Conservation (phyloP, 2,888 invertebrate genomes). For the Morinoia aosen region DNA sequence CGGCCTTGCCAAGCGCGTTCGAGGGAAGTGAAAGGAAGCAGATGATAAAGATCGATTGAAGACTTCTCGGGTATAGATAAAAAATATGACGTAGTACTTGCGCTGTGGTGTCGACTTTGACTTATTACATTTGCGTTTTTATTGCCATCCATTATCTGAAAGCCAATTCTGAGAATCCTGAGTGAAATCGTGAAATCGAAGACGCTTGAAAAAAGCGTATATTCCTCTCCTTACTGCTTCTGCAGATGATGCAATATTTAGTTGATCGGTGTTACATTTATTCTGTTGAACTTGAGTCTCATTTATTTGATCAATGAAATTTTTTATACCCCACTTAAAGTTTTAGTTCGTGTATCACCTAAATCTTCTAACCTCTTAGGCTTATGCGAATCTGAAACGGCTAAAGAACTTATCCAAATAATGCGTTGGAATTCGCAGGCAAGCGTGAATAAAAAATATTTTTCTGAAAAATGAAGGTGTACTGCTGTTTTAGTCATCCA, state of each 20-base stretch:
- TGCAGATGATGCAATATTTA: not conserved
- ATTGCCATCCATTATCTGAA: not conserved
- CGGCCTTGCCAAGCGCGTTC: not conserved
- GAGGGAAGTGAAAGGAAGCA: not conserved
- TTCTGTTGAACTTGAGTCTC: too few species aligned
- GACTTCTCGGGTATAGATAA: not conserved
- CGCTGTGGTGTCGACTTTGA: not conserved
- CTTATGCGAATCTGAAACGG: too few species aligned
- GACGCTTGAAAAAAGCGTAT: not conserved
- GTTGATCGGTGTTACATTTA: not conserved
- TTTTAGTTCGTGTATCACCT: too few species aligned
- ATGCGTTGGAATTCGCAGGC: too few species aligned
- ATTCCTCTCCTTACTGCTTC: not conserved
- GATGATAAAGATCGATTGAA: not conserved
- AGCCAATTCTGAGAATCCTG: not conserved
- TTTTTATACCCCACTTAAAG: too few species aligned
- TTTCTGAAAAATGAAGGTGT: too few species aligned
- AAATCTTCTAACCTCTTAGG: too few species aligned
- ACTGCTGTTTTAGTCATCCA: too few species aligned
- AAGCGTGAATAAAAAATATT: too few species aligned
- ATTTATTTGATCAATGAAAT: too few species aligned
- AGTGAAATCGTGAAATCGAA: not conserved
- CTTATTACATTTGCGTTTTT: not conserved
- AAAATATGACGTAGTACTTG: not conserved
- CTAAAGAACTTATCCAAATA: too few species aligned